phyloP scores from a whole-genome alignment of 2,113 vertebrate genomes.

The Phaethon lepturus region DNA sequence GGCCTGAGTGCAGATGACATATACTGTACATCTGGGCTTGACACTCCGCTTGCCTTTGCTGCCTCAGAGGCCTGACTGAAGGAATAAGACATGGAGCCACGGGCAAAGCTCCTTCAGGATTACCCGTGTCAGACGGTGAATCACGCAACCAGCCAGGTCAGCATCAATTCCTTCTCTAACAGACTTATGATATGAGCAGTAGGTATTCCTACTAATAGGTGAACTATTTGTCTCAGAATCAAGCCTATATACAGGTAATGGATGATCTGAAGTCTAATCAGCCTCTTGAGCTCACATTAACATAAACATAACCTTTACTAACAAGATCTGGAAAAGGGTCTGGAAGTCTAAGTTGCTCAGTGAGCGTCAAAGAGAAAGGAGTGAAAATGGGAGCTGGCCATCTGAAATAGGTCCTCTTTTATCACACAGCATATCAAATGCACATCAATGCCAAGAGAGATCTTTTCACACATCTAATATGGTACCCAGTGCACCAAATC shows the following conservation, averaged over 20 bases:
- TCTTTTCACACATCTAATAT: not conserved
- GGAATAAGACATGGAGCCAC: rapidly evolving
- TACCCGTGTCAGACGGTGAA: not conserved
- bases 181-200: not conserved
- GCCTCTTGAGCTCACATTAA: not conserved
- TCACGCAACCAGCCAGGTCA: not conserved
- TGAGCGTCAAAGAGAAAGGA: not conserved
- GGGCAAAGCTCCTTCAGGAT: not conserved
- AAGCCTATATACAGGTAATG: not conserved
- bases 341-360: not conserved
- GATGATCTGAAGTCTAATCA: not conserved
- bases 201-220: not conserved
- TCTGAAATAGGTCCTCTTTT: not conserved
- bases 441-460: not conserved
- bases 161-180: not conserved
- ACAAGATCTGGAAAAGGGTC: not conserved
- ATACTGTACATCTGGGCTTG: not conserved
- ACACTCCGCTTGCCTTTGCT: not conserved
- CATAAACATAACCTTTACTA: not conserved
- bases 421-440: not conserved
- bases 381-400: not conserved
- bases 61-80: not conserved
- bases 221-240: not conserved
- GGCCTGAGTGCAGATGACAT: not conserved
- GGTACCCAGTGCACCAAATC: not conserved